A percentile compares a stretch with the other conserved stretches of the same genome.
These are phyloP conservation scores for Oreotrochilus melanogaster DNA, from an alignment of 2,113 vertebrate genomes.

Conservation along the genomic window DNA sequence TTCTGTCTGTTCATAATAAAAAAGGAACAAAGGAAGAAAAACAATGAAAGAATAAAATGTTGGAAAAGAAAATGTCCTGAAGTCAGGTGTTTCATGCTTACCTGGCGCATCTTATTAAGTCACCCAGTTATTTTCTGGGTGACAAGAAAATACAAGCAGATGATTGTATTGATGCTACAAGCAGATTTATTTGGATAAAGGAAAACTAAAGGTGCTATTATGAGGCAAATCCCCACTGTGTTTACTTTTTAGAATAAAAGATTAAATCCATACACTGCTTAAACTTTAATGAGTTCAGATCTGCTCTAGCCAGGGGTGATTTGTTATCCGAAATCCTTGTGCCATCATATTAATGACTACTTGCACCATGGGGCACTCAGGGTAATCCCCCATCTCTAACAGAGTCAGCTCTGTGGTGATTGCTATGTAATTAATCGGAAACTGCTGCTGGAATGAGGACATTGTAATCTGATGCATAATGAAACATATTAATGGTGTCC, in stretches of 20 bases:
- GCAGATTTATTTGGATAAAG: conserved; percentile 3
- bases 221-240: neutral
- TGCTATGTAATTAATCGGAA: conserved; percentile 62
- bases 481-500: conserved; percentile 68
- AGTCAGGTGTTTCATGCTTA: neutral
- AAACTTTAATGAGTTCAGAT: conserved; percentile 60
- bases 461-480: conserved; percentile 55
- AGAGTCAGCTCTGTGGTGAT: conserved; percentile 40
- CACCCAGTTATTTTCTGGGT: neutral
- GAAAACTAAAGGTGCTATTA: neutral
- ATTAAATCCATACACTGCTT: conserved; percentile 30
- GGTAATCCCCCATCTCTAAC: conserved; percentile 52
- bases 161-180: neutral
- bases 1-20: neutral
- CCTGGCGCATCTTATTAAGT: neutral
- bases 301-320: conserved; percentile 34
- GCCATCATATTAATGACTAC: conserved; percentile 62
- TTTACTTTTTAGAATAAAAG: conserved; percentile 51
- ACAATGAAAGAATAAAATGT: fast-evolving
- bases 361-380: conserved; percentile 31
- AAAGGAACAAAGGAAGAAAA: neutral
- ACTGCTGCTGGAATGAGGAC: conserved; percentile 20
- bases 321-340: conserved; percentile 67
- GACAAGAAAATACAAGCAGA: too few species aligned
- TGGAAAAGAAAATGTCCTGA: neutral